Base-by-base conservation (phyloP, 2,797 vertebrate species). In the Anomalospiza imberbis region DNA sequence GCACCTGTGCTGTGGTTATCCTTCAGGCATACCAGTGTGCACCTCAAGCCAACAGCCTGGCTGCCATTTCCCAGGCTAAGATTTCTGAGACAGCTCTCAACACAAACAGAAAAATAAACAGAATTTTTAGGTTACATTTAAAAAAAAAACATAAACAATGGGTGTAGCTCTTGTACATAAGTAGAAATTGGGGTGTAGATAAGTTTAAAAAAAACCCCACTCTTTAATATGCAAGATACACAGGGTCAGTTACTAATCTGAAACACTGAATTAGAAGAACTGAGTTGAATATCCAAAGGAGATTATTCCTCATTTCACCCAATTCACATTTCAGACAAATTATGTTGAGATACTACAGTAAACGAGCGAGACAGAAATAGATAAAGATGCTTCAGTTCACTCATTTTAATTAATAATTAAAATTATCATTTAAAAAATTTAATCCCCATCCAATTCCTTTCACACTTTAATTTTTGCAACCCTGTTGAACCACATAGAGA, bases 341-440 rank as follows among this genome's bases (percentile, higher is more conserved):
- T 80, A 65, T 3, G 6, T 12, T 83, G 62, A 92, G 31, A 95
- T 34, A 85, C 34, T 51, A 12, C 82, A 80, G 58, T 66, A 94
- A 80, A 88, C 36, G 14, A 42, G 55, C 51, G 91, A 58, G 55
- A 31, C 13, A 80, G 50, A 92, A 85, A 57, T 66, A 51, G 47
- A 87, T 58, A 72, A 85, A 94, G 70, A 80, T 34, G 26, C 40
- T 92, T 65, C 65, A 16, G 36, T n/a, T 85, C 42, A 32, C 28
- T 89, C 13, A 71, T 44, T 90, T 90, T 40, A 62, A 83, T 93
- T 79, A 96, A 85, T 74, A 75, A 92, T 71, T 93, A 26, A 71
- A 66, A 80, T 21, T 0, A 68, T 38, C 9, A 63, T 74, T 82
- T 2, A 36, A 57, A 71, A 44, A 55, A 40, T 75, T 94, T 62